Conservation (phyloP, 2,113 vertebrate species). For the Bos javanicus region DNA sequence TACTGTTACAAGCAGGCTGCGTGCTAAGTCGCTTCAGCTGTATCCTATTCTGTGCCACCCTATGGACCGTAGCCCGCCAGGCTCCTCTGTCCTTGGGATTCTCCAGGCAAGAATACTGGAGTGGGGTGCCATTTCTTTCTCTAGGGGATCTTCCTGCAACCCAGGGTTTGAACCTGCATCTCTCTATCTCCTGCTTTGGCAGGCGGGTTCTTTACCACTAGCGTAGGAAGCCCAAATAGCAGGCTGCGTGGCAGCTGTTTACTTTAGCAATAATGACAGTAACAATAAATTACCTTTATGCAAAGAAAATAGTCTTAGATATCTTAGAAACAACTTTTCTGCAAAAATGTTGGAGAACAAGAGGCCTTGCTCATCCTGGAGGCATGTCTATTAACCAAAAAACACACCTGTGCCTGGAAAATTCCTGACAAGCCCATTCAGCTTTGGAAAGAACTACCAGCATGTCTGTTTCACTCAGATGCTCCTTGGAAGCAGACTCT, state of each 20-base stretch:
- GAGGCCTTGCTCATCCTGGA: background rate
- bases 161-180: background rate
- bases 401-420: background rate
- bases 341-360: background rate
- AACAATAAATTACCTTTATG: background rate
- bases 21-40: fast-evolving
- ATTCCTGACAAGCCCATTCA: background rate
- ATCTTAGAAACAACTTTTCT: background rate
- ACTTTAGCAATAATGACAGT: background rate
- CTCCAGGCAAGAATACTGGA: background rate
- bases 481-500: background rate
- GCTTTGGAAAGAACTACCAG: background rate
- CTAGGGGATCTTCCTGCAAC: background rate
- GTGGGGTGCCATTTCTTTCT: background rate
- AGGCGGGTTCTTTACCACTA: background rate
- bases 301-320: background rate
- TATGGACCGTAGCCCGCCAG: background rate
- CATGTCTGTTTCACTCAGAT: fast-evolving
- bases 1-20: fast-evolving
- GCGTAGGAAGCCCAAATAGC: fast-evolving
- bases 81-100: background rate
- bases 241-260: background rate
- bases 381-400: background rate
- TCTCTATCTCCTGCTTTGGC: background rate
- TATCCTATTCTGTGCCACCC: background rate